Conservation (phyloP, 2,797 vertebrate genomes). For the Saxicola maurus region DNA sequence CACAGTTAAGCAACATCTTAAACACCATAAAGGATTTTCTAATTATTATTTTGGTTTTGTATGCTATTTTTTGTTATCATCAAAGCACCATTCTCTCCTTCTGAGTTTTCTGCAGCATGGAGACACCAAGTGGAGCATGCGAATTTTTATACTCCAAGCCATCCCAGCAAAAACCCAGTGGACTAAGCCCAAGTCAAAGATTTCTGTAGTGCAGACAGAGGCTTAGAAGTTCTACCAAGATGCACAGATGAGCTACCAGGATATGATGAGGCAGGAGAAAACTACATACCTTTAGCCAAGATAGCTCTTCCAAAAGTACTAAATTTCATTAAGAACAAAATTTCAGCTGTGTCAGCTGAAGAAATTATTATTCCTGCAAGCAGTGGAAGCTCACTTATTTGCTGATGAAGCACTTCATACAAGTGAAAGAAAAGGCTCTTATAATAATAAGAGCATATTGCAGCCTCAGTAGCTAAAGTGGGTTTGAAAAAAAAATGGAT, state of each 20-base stretch:
- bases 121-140: background rate
- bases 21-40: background rate
- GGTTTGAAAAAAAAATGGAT: background rate
- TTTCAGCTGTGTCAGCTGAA: background rate
- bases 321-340: background rate
- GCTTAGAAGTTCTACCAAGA: background rate
- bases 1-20: background rate
- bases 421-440: background rate
- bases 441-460: background rate
- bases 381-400: background rate
- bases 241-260: background rate
- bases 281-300: background rate
- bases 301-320: background rate
- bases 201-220: background rate
- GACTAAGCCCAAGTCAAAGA: background rate
- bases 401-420: background rate
- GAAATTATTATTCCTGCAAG: background rate
- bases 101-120: background rate
- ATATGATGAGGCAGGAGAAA: background rate
- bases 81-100: background rate
- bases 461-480: background rate
- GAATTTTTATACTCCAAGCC: background rate
- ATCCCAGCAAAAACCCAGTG: background rate
- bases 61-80: background rate
- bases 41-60: background rate